Base-by-base conservation (phyloP, 2,888 invertebrate species). In the Melinopterus prodromus region DNA sequence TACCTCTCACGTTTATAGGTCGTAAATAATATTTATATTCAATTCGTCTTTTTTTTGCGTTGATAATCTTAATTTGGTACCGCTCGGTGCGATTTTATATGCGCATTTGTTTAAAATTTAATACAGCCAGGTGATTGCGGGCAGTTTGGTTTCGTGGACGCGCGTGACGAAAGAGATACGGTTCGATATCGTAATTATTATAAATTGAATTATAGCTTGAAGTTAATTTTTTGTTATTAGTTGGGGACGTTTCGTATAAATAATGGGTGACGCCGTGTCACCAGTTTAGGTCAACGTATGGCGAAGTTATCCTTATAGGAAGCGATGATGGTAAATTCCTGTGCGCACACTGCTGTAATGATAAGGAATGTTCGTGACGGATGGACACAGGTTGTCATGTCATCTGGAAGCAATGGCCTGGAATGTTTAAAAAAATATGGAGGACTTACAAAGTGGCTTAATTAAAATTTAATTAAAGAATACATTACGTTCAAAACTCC, bases 21-120 rank as follows among this genome's bases (percentile, higher is more conserved):
- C 35, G 74, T 74, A 74, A 74, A 74, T 74, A 74, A 74, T n/a
- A 37, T 74, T 74, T 74, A 74, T 74, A 74, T 74, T 74, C 74
- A 74, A 74, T 74, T 74, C 74, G 74, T 74, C 37, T 74, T 74
- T 36, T 53, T 53, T 53, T 53, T 53, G 53, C 12, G 53, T 53
- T 53, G 53, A 53, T 53, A 53, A 53, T 53, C 53, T 53, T 53
- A 53, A 53, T 53, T 53, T 53, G 53, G 53, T 53, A 53, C 53
- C 53, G 53, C 53, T 26, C 26, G 53, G 12, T 53, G 53, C 53
- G 53, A 53, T 53, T 53, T 53, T 53, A 53, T 53, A 53, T 53
- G 53, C 53, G 53, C 53, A 53, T 53, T 53, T 53, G 53, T 53
- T 53, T 53, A 53, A 53, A 53, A 53, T 53, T 53, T 53, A 53